Base-by-base conservation (phyloP, 2,113 vertebrate species). In the Poeciliopsis turrubarensis region DNA sequence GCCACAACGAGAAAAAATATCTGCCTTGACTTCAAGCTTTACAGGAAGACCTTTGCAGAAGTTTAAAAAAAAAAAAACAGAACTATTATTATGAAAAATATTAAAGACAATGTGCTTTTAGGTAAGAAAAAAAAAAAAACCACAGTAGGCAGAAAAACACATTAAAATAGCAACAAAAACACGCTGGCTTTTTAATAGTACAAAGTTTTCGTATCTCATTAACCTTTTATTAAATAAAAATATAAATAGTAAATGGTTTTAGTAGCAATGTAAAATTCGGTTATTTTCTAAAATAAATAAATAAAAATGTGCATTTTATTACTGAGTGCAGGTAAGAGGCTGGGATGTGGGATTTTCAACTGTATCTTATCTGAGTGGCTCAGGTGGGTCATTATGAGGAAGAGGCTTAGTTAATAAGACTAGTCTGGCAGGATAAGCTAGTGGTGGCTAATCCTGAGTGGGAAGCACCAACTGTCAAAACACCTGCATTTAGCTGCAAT, bases 391-490 rank as follows among this genome's bases (percentile, higher is more conserved):
- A 22, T 68, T 68, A 30, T 22, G 17, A 25, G 27, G 17, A 44
- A 68, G 41, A 51, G n/a, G 65, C 34, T 44, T 27, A 27, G 13
- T 44, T 27, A 9, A 68, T 30, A 30, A 51, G 27, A 68, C 37
- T 29, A 29, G 27, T 19, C 65, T 68, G 41, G 51, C 66, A 47
- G 41, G 66, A 68, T 51, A 5, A 68, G 14, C 27, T 68, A 17
- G 66, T 51, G 26, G 47, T 47, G 22, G 41, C 26, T 51, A 47
- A 68, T 68, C 41, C 41, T 68, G 41, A 51, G 41, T 51, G 41
- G 66, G 66, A 30, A 51, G 66, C 26, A 12, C n/a, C 26, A 51
- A 51, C 41, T 51, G 66, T 30, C 66, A 68, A 19, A 68, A 51
- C 30, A 68, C 66, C 15, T 15, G 17, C 39, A 9, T 29, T 44